Evolutionary conservation across 2,113 vertebrate genomes (phyloP), one percentile per base, ranked within the genome.

Genomic region (Phoxinus phoxinus): DNA sequence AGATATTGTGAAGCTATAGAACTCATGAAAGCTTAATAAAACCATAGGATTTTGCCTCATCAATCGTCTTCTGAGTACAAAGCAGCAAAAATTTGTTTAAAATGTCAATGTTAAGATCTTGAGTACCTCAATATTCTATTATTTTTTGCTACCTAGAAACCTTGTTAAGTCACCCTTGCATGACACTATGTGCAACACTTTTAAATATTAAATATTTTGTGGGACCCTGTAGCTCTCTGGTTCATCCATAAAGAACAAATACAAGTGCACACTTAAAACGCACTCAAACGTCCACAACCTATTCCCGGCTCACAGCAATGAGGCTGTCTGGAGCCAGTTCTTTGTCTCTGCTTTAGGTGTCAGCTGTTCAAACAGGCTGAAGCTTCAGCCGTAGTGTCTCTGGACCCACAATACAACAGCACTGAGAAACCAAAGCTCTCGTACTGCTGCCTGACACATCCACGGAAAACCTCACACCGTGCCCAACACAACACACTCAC

Each of bases 351-450:
- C 82, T 87, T 89, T 86, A 11, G 83, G 67, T 72, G 88, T 84
- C 86, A 90, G 87, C 90, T 86, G 87, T 88, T 89, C 35, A 85
- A 73, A 67, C 48, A 86, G 58, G 19, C 84, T 46, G 86, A 41
- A 83, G 86, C 51, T 76, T 4, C 67, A 12, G 35, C 63, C 51
- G 51, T 81, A 2, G 27, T 23, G 35, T 77, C 44, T 73, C 58
- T 77, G 61, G 76, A 27, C 67, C 76, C 61, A 75, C 78, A 56
- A 77, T 86, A 84, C 79, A 88, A 79, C 84, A 80, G 59, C 69
- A 48, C 23, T 59, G 73, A 81, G 44, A 25, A 10, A 61, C 61
- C 23, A 27, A 63, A 69, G 78, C 67, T 56, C 59, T 72, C 46
- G 48, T 58, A 71, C 76, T 41, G 23, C 80, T 65, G 46, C 25